Conservation (phyloP, 1,140 invertebrate species). For the Limonius californicus region DNA sequence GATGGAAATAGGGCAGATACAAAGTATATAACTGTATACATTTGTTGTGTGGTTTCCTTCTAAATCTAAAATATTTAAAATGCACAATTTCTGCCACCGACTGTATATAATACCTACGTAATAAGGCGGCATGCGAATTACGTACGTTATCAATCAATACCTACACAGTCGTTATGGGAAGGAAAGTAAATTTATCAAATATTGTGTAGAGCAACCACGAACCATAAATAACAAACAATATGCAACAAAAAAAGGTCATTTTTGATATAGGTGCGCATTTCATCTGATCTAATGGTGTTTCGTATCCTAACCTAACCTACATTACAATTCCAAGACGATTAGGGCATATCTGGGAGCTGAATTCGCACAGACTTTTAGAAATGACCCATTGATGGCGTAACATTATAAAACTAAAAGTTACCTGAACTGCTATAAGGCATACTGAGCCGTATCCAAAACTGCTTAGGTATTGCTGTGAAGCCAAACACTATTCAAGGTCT, state of each 20-base stretch:
- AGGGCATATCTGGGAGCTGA: no score
- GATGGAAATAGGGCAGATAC: no score
- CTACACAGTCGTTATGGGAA: background rate
- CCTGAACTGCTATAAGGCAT: slow-evolving; percentile 41
- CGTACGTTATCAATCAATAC: background rate
- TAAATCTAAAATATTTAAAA: no score
- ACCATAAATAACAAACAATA: no score
- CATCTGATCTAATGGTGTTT: background rate
- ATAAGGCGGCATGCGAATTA: background rate
- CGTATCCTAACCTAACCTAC: slow-evolving; percentile 24
- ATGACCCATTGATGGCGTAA: slow-evolving; percentile 24
- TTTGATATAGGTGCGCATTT: no score
- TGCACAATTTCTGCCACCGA: background rate
- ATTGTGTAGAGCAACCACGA: background rate
- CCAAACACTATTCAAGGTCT: slow-evolving; percentile 45
- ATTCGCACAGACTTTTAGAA: no score
- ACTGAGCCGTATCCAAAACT: slow-evolving; percentile 41
- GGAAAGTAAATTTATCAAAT: background rate
- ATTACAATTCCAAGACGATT: slow-evolving; percentile 19
- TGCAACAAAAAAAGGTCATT: no score
- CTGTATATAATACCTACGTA: background rate
- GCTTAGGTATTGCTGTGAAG: slow-evolving; percentile 31
- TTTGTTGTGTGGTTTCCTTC: no score
- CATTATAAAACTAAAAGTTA: slow-evolving; percentile 32
- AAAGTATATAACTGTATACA: no score